A percentile compares a stretch with the other conserved stretches of the same genome.
These are phyloP conservation scores for Brachystomella parvula DNA, from an alignment of 1,140 invertebrate species.

Conservation along the genomic window DNA sequence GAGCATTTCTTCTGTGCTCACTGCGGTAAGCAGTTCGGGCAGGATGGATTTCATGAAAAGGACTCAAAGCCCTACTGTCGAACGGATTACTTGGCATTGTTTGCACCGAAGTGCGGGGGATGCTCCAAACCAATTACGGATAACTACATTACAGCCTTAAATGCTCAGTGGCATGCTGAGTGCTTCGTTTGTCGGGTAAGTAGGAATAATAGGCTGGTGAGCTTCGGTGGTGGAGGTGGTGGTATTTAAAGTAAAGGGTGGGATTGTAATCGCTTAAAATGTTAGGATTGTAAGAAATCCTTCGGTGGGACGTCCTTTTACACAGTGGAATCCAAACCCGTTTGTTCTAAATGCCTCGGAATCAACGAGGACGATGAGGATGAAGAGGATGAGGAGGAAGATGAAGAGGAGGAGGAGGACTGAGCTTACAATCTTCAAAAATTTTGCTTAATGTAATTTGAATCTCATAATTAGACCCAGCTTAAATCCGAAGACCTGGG, in stretches of 20 bases:
- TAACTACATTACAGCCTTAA: conserved; percentile 97
- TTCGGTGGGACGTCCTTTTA: conserved; percentile 92
- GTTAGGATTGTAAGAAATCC: conserved; percentile 80
- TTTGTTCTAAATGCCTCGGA: conserved; percentile 80
- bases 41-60: conserved; percentile 90
- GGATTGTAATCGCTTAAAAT: background rate
- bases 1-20: conserved; percentile 99
- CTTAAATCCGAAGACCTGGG: background rate
- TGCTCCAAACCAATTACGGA: conserved; percentile 96
- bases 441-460: conserved; percentile 2
- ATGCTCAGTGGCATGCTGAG: conserved; percentile 97
- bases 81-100: conserved; percentile 96
- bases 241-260: background rate
- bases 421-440: conserved; percentile 13
- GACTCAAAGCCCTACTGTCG: conserved; percentile 90
- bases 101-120: conserved; percentile 96
- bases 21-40: conserved; percentile 92
- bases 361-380: conserved; percentile 47
- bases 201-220: conserved; percentile 39
- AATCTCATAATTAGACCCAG: no score
- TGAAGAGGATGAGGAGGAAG: conserved; percentile 66
- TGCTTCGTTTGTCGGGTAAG: conserved; percentile 99
- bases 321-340: conserved; percentile 83
- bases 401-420: conserved; percentile 43
- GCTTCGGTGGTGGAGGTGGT: background rate